phyloP scores from a whole-genome alignment of 2,888 invertebrate genomes.

The Scrobipalpa atriplicella region DNA sequence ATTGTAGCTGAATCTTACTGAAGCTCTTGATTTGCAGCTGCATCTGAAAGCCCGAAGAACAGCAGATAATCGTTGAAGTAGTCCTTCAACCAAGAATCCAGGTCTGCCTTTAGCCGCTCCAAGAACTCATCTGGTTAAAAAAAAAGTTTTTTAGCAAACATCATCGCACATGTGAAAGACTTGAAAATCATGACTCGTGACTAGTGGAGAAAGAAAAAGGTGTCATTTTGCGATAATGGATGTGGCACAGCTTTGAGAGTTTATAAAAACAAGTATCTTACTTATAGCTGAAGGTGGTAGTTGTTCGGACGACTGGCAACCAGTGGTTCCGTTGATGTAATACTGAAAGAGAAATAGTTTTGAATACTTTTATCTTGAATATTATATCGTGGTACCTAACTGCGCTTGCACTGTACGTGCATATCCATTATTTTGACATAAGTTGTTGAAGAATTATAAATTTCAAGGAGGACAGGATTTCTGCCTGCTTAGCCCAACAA shows the following conservation, averaged over 20 bases:
- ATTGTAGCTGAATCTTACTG: neutral
- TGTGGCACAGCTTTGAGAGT: too few species aligned
- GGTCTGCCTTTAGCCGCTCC: conserved; percentile 55
- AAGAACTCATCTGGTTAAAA: conserved; percentile 53
- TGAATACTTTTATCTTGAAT: too few species aligned
- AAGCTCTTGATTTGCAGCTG: neutral
- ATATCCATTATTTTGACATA: too few species aligned
- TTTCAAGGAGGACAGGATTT: too few species aligned
- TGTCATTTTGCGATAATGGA: too few species aligned
- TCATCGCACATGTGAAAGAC: neutral
- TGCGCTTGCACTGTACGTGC: too few species aligned
- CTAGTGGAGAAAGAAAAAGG: too few species aligned
- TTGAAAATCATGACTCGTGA: too few species aligned
- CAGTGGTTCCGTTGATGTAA: neutral
- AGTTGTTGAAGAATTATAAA: too few species aligned
- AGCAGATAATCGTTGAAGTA: conserved; percentile 69
- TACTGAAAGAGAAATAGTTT: conserved; percentile 4
- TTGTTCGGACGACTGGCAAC: conserved; percentile 5
- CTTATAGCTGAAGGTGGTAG: neutral
- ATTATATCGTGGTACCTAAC: too few species aligned
- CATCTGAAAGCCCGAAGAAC: conserved; percentile 40
- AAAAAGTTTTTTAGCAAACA: neutral
- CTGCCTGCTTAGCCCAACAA: too few species aligned
- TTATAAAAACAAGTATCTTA: neutral
- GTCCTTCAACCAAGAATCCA: conserved; percentile 68